Conservation (phyloP, 2,888 invertebrate species). For the Cyrtodaria siliqua region DNA sequence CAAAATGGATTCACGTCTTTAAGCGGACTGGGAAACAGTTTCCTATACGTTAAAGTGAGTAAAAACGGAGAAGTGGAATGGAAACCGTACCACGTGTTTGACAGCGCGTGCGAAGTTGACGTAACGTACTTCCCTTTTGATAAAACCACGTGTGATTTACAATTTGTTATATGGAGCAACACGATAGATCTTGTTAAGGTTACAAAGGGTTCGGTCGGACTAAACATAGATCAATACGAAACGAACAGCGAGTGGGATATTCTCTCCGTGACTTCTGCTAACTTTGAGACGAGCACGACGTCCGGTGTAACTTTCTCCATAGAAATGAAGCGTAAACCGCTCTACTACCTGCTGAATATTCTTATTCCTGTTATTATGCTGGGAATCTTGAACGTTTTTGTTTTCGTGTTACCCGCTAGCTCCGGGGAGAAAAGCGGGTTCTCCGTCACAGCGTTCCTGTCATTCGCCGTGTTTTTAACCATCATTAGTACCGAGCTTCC, state of each 20-base stretch:
- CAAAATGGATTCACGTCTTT: constrained; percentile 65
- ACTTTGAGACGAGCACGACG: constrained; percentile 23
- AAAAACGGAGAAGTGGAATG: constrained; percentile 45
- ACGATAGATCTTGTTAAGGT: constrained; percentile 47
- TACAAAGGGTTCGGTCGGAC: constrained; percentile 26
- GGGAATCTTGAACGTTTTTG: constrained; percentile 51
- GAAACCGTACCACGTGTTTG: constrained; percentile 65
- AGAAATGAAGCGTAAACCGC: constrained; percentile 53
- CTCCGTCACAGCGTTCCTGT: constrained; percentile 51
- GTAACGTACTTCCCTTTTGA: constrained; percentile 68
- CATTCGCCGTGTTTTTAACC: constrained; percentile 60
- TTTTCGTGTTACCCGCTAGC: constrained; percentile 55
- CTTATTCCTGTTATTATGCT: constrained; percentile 60
- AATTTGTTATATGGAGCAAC: constrained; percentile 68
- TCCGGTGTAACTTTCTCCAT: constrained; percentile 51
- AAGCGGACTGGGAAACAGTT: constrained; percentile 57
- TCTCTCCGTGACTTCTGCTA: constrained; percentile 9
- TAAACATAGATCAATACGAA: constrained; percentile 25
- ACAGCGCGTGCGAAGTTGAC: constrained; percentile 63
- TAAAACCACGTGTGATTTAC: constrained; percentile 63
- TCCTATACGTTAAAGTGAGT: constrained; percentile 39
- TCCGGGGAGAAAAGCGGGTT: constrained; percentile 54
- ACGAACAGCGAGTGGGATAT: constrained; percentile 54
- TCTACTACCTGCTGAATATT: constrained; percentile 60
- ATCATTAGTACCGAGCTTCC: constrained; percentile 58